These are phyloP conservation scores for Lepidothrix coronata DNA, from an alignment of 2,113 vertebrate species.

Conservation along the genomic window DNA sequence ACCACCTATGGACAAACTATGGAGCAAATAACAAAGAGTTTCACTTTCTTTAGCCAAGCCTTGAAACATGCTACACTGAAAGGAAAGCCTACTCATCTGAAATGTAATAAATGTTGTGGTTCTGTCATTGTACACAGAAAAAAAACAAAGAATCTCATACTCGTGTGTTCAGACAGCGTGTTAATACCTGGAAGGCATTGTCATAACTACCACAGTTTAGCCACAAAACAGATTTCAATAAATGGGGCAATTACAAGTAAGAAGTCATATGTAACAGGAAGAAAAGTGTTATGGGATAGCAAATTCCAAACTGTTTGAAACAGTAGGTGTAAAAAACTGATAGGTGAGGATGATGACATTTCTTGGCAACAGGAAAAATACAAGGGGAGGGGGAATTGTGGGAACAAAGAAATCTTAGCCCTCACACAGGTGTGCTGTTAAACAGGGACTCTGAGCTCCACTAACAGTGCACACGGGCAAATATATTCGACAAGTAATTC, in stretches of 20 bases:
- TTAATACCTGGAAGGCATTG: conserved; percentile 18
- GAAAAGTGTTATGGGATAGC: not conserved
- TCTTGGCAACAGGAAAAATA: not conserved
- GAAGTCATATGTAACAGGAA: not conserved
- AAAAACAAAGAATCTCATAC: not conserved
- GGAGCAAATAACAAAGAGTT: not conserved
- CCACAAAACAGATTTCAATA: conserved; percentile 28
- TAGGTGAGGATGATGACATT: not conserved
- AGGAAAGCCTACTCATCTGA: not conserved
- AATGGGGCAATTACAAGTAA: not conserved
- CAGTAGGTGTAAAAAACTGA: not conserved
- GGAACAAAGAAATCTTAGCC: not conserved
- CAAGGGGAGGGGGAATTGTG: not conserved
- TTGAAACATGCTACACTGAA: not conserved
- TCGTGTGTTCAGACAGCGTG: not conserved
- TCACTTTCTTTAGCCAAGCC: not conserved
- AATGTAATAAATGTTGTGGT: not conserved
- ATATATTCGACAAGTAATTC: not conserved
- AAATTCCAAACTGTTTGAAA: not conserved
- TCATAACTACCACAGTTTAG: not conserved
- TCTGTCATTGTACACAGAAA: not conserved
- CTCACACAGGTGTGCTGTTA: not conserved
- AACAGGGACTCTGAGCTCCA: not conserved
- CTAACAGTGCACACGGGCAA: not conserved
- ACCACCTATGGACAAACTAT: not conserved